phyloP scores from a whole-genome alignment of 2,888 invertebrate genomes.

The Torymus texanus region DNA sequence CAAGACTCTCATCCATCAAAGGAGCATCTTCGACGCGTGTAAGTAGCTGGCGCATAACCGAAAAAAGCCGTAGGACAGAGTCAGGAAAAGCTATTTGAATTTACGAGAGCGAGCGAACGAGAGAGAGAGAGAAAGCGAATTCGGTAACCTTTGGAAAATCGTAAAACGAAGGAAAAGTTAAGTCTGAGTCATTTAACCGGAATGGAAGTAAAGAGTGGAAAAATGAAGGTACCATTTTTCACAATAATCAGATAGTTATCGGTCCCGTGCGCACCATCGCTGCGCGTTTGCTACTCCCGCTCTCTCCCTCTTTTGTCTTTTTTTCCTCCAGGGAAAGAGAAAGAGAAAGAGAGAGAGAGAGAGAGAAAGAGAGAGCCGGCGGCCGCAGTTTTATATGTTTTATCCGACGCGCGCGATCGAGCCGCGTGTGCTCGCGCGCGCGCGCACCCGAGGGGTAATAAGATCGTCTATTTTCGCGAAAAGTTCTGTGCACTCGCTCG shows the following conservation, averaged over 20 bases:
- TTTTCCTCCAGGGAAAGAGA: not conserved
- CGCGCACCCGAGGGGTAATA: slow-evolving; percentile 35
- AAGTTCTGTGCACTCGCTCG: slow-evolving; percentile 28
- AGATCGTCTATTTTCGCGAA: slow-evolving; percentile 51
- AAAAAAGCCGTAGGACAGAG: not conserved
- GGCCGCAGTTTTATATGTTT: slow-evolving; percentile 40
- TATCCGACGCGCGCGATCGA: slow-evolving; percentile 33
- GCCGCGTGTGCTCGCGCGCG: not conserved
- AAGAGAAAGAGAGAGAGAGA: too few relatives aligned
- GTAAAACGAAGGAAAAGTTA: slow-evolving; percentile 40
- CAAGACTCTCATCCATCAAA: slow-evolving; percentile 31
- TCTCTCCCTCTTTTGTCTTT: not conserved
- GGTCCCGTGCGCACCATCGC: slow-evolving; percentile 19
- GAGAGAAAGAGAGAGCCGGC: not conserved
- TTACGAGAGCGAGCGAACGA: slow-evolving; percentile 4
- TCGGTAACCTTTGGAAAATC: slow-evolving; percentile 23
- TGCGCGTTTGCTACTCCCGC: not conserved
- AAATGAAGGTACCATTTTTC: slow-evolving; percentile 52
- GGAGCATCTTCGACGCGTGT: slow-evolving; percentile 14
- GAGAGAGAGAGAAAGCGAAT: not conserved
- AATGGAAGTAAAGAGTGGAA: slow-evolving; percentile 50
- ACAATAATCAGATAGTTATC: slow-evolving; percentile 53
- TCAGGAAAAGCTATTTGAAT: slow-evolving; percentile 29
- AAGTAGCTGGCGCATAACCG: not conserved
- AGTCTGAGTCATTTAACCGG: slow-evolving; percentile 48